phyloP scores from a whole-genome alignment of 2,888 invertebrate genomes.

The Meteorus cinctellus region DNA sequence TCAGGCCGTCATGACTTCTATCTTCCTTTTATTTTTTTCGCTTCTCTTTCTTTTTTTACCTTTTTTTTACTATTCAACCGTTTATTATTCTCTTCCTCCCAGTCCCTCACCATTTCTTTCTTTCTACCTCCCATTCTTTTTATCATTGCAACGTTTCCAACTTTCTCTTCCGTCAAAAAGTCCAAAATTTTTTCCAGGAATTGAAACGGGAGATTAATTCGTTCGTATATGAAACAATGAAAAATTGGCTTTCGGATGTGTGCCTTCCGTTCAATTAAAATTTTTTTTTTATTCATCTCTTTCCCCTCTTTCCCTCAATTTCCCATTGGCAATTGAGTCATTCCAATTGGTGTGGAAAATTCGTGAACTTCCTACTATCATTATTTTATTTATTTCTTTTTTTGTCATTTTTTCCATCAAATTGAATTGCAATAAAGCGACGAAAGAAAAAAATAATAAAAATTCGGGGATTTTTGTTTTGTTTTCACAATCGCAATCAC shows the following conservation, averaged over 20 bases:
- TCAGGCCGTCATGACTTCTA: constrained; percentile 48
- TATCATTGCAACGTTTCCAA: constrained; percentile 13
- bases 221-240: constrained; percentile 26
- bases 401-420: background rate
- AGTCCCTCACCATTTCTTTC: background rate
- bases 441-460: constrained; percentile 9
- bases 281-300: constrained; percentile 1
- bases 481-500: constrained; percentile 19
- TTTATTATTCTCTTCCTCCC: constrained; percentile 13
- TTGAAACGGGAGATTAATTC: background rate
- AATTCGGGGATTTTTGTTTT: constrained; percentile 22
- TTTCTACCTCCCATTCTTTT: constrained; percentile 17
- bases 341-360: constrained; percentile 25
- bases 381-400: constrained; percentile 2
- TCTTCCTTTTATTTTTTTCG: constrained; percentile 30
- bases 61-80: constrained; percentile 19
- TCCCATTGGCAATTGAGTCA: constrained; percentile 26
- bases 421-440: constrained; percentile 21
- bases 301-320: constrained; percentile 4
- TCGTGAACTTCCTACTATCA: constrained; percentile 8
- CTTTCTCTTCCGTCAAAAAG: constrained; percentile 13
- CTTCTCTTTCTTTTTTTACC: constrained; percentile 33
- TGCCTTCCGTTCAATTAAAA: constrained; percentile 21
- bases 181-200: constrained; percentile 20
- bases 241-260: constrained; percentile 16